Conservation (phyloP, 1,140 invertebrate species). For the Scaptomyza graminum region DNA sequence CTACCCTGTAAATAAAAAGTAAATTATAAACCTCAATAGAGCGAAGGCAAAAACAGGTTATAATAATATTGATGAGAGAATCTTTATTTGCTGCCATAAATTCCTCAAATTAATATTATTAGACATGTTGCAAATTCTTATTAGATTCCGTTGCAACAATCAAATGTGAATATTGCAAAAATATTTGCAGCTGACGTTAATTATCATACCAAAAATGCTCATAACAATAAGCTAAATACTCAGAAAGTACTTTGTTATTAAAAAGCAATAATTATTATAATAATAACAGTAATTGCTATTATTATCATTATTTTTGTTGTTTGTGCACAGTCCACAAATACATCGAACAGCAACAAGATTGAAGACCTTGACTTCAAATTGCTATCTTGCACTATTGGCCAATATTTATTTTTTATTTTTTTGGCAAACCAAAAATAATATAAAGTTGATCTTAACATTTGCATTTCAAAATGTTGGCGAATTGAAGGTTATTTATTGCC, state of each 20-base stretch:
- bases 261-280: conserved; percentile 54
- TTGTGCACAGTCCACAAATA: conserved; percentile 7
- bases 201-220: conserved; percentile 28
- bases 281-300: conserved; percentile 52
- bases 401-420: conserved; percentile 19
- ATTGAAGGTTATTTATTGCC: conserved; percentile 64
- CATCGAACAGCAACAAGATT: conserved; percentile 4
- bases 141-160: too few species aligned
- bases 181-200: conserved; percentile 26
- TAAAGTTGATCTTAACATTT: conserved; percentile 16
- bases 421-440: conserved; percentile 5
- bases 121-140: too few species aligned
- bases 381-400: conserved; percentile 43
- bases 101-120: too few species aligned
- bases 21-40: too few species aligned
- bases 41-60: neutral
- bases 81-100: too few species aligned
- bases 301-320: conserved; percentile 12
- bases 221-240: conserved; percentile 34
- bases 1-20: neutral
- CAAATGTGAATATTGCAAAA: neutral
- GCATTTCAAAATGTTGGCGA: conserved; percentile 35
- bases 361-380: conserved; percentile 54
- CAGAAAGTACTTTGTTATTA: conserved; percentile 38
- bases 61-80: too few species aligned